Percentiles rank a stretch among this genome's conserved stretches.
These are phyloP conservation scores for Leucophenga varia DNA, from an alignment of 1,140 invertebrate genomes.

Conservation along the genomic window DNA sequence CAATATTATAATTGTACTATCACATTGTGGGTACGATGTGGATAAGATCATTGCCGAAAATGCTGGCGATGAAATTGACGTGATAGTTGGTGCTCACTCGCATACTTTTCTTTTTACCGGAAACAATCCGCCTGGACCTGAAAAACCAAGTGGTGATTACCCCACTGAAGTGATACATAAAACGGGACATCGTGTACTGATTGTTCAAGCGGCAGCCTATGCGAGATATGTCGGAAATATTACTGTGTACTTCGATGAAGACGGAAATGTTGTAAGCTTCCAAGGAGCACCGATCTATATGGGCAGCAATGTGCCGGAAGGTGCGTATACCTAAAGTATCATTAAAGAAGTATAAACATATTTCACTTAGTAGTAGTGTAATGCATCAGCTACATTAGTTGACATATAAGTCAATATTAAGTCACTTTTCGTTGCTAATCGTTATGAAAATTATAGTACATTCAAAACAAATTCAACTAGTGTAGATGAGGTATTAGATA, in stretches of 20 bases:
- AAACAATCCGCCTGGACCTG: slow-evolving; percentile 59
- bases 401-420: too few species aligned
- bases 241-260: slow-evolving; percentile 71
- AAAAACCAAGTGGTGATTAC: slow-evolving; percentile 64
- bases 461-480: too few species aligned
- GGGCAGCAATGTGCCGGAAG: slow-evolving; percentile 64
- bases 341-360: not conserved
- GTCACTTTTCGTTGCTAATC: too few species aligned
- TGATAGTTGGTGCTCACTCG: slow-evolving; percentile 86
- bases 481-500: too few species aligned
- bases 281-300: slow-evolving; percentile 76
- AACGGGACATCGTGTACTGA: slow-evolving; percentile 63
- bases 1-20: slow-evolving; percentile 77
- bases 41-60: slow-evolving; percentile 70
- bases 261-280: slow-evolving; percentile 69
- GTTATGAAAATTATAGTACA: too few species aligned
- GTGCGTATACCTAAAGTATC: too few species aligned
- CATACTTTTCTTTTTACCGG: slow-evolving; percentile 75
- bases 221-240: slow-evolving; percentile 76
- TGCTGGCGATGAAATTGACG: slow-evolving; percentile 67
- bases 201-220: slow-evolving; percentile 70
- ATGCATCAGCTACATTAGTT: too few species aligned
- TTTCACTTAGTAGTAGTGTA: too few species aligned
- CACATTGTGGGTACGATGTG: slow-evolving; percentile 73
- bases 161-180: slow-evolving; percentile 66